Percentiles rank a stretch among this genome's conserved stretches.
These are phyloP conservation scores for Sternarchorhynchus goeldii DNA, from an alignment of 2,797 vertebrate species.

Conservation along the genomic window DNA sequence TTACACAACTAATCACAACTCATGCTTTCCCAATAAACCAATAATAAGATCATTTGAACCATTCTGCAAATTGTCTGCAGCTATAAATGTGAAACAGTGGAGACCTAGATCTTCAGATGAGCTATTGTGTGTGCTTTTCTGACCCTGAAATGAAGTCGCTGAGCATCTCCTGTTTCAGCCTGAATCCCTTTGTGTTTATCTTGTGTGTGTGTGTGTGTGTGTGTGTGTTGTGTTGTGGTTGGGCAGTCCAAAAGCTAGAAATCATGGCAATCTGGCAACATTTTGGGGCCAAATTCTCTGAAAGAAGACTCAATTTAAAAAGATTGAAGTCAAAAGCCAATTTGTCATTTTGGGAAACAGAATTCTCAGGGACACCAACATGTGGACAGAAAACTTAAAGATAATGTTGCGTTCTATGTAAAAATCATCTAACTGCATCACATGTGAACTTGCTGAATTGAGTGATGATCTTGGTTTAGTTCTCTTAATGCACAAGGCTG, in stretches of 20 bases:
- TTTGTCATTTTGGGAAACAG: background rate
- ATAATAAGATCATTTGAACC: background rate
- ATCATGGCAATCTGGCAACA: conserved; percentile 50
- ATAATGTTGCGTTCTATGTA: background rate
- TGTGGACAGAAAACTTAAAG: conserved; percentile 9
- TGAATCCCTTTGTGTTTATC: conserved; percentile 51
- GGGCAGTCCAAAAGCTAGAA: conserved; percentile 36
- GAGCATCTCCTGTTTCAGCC: conserved; percentile 50
- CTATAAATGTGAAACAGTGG: background rate
- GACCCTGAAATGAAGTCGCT: conserved; percentile 48
- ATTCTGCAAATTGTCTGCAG: background rate
- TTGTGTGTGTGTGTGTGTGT: conserved; percentile 30
- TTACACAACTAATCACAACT: no score
- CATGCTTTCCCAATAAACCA: background rate
- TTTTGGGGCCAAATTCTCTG: conserved; percentile 18
- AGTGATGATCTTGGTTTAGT: conserved; percentile 54
- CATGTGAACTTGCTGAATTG: background rate
- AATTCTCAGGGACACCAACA: conserved; percentile 1
- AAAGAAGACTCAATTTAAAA: conserved; percentile 29
- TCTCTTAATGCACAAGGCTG: conserved; percentile 52
- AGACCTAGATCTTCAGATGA: conserved; percentile 20
- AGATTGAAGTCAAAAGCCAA: conserved; percentile 19
- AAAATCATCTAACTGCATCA: background rate
- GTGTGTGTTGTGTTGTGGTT: conserved; percentile 7
- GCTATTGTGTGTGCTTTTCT: conserved; percentile 18